phyloP scores from a whole-genome alignment of 2,113 vertebrate genomes.

The Macquaria ambigua region DNA sequence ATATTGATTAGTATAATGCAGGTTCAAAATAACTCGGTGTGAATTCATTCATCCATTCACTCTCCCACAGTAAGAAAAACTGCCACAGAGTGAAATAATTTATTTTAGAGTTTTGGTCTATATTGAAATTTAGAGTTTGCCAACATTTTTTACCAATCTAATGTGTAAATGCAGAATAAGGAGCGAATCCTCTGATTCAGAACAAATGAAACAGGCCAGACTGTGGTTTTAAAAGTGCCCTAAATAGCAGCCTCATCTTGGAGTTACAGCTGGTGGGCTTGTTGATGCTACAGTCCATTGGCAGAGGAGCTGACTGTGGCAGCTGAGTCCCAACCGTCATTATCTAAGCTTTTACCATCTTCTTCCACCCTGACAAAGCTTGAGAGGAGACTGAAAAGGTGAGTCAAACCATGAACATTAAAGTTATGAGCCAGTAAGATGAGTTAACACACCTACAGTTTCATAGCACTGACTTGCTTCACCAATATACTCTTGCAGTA shows the following conservation, averaged over 20 bases:
- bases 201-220: slow-evolving; percentile 4
- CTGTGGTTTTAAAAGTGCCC: slow-evolving; percentile 11
- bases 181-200: not conserved
- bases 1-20: not conserved
- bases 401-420: not conserved
- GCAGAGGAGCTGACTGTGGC: slow-evolving; percentile 23
- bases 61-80: not conserved
- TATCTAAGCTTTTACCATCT: not conserved
- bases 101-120: not conserved
- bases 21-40: not conserved
- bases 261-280: slow-evolving; percentile 35
- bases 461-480: not conserved
- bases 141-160: not conserved
- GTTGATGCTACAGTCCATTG: slow-evolving; percentile 25
- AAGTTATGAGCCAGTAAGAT: not conserved
- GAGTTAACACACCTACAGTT: not conserved
- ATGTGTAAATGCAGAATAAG: not conserved
- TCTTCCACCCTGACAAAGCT: not conserved
- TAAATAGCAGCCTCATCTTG: slow-evolving; percentile 35
- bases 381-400: not conserved
- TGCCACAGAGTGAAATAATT: not conserved
- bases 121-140: not conserved
- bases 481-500: no score
- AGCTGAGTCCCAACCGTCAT: slow-evolving; percentile 16
- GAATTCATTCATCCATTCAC: not conserved